phyloP scores from a whole-genome alignment of 2,888 invertebrate species.

The Cryptocephalus moraei region DNA sequence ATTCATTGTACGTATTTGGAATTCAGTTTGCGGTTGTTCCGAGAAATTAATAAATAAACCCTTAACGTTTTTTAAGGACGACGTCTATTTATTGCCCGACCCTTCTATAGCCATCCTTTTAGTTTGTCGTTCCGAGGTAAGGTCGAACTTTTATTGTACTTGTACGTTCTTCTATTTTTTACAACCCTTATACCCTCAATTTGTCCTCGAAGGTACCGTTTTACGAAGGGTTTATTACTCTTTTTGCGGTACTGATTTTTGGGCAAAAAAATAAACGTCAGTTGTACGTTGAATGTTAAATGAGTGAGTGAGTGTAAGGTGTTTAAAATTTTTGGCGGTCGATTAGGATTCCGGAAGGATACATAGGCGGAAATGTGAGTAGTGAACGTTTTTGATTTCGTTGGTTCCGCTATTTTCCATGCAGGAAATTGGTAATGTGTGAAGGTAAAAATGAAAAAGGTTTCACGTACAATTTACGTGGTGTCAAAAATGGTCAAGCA shows the following conservation, averaged over 20 bases:
- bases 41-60: neutral
- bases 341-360: too few species aligned
- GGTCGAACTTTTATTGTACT: neutral
- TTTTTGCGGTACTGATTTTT: neutral
- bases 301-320: too few species aligned
- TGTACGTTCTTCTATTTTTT: neutral
- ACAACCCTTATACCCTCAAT: neutral
- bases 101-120: neutral
- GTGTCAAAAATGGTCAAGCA: too few species aligned
- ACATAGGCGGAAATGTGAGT: too few species aligned
- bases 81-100: neutral
- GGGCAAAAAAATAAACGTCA: too few species aligned
- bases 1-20: neutral
- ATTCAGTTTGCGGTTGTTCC: neutral
- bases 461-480: too few species aligned
- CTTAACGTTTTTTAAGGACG: neutral
- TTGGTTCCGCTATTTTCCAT: too few species aligned
- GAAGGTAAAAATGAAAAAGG: too few species aligned
- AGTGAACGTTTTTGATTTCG: too few species aligned
- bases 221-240: constrained; percentile 1
- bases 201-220: neutral
- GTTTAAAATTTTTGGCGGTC: too few species aligned
- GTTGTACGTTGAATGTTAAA: too few species aligned
- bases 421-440: too few species aligned
- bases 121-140: neutral